phyloP scores from a whole-genome alignment of 2,113 vertebrate genomes.

The Cromileptes altivelis region DNA sequence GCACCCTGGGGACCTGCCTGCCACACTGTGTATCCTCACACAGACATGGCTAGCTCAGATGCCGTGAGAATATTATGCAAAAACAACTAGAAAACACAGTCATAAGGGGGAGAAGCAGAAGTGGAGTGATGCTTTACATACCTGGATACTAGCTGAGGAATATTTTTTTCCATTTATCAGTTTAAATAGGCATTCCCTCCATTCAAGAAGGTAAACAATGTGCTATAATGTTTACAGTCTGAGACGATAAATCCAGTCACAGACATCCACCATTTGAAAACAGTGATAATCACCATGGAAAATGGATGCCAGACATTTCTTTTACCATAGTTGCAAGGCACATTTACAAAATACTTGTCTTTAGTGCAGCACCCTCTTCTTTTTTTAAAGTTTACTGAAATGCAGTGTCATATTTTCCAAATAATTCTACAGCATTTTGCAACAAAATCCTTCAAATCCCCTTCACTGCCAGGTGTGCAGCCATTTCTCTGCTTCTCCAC shows the following conservation, averaged over 20 bases:
- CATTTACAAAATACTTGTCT: background rate
- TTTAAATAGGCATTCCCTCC: background rate
- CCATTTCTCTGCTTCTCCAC: background rate
- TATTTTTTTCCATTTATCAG: background rate
- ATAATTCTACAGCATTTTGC: slow-evolving; percentile 1
- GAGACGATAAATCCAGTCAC: background rate
- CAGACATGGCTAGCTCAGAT: slow-evolving; percentile 34
- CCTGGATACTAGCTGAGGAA: background rate
- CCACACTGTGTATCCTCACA: slow-evolving; percentile 60
- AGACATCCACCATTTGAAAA: background rate
- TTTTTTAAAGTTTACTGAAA: background rate
- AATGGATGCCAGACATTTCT: background rate
- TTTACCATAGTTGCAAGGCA: background rate
- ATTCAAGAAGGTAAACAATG: background rate
- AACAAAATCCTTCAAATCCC: slow-evolving; percentile 28
- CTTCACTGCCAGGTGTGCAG: slow-evolving; percentile 27
- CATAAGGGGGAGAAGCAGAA: background rate
- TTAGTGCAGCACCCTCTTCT: background rate
- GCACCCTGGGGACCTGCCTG: slow-evolving; percentile 55
- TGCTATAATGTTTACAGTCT: background rate
- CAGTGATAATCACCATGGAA: background rate
- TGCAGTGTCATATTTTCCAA: background rate
- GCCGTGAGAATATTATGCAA: slow-evolving; percentile 49
- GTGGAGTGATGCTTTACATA: slow-evolving; percentile 3
- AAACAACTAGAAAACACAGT: slow-evolving; percentile 37